Conservation (phyloP, 1,140 invertebrate genomes). For the Lysiphlebus fabarum region DNA sequence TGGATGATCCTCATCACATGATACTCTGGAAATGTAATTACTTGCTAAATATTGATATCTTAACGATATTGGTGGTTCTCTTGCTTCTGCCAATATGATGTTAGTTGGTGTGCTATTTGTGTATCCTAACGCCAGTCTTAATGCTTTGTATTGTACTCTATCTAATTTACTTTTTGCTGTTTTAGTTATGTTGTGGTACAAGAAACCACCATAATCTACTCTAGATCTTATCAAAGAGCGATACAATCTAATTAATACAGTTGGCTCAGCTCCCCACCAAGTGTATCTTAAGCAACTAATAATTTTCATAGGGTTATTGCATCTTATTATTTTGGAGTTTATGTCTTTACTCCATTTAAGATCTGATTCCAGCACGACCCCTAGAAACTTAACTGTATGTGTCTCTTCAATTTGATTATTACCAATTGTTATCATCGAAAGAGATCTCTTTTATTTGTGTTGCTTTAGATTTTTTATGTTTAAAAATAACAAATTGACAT, state of each 20-base stretch:
- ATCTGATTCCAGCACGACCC: background rate
- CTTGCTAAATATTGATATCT: slow-evolving; percentile 10
- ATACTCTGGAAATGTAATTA: slow-evolving; percentile 3
- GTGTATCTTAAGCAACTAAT: slow-evolving; percentile 7
- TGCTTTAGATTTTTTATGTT: slow-evolving; percentile 8
- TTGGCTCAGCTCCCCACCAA: slow-evolving; percentile 7
- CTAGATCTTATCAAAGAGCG: slow-evolving; percentile 6
- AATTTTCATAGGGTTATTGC: slow-evolving; percentile 9
- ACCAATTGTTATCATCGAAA: background rate
- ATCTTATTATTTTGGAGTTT: slow-evolving; percentile 3
- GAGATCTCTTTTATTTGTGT: background rate
- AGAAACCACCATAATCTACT: slow-evolving; percentile 17
- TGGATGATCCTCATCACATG: background rate
- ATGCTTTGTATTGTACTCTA: slow-evolving; percentile 19
- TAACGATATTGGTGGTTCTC: slow-evolving; percentile 3
- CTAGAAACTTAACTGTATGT: slow-evolving; percentile 13
- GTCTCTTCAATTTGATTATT: background rate
- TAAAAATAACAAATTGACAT: slow-evolving; percentile 12
- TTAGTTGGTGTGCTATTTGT: slow-evolving; percentile 20
- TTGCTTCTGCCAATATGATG: slow-evolving; percentile 20
- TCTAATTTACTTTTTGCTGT: slow-evolving; percentile 3
- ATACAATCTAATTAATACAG: background rate
- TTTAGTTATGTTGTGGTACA: slow-evolving; percentile 14
- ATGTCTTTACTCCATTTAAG: slow-evolving; percentile 11
- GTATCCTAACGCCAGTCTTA: slow-evolving; percentile 22